Conservation (phyloP, 1,140 invertebrate species). For the Diprion similis region DNA sequence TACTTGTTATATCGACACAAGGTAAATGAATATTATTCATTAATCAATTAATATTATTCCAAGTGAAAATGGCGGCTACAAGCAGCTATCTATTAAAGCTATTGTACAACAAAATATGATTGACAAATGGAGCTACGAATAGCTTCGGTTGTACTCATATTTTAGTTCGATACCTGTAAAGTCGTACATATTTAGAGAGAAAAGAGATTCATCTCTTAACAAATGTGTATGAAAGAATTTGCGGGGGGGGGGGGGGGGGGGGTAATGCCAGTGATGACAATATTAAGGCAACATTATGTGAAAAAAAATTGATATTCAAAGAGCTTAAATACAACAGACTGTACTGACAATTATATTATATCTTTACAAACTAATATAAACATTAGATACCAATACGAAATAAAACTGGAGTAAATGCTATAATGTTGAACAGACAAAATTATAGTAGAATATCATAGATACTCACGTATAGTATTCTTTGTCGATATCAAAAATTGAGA, state of each 20-base stretch:
- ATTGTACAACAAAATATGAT: no score
- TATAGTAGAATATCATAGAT: constrained; percentile 40
- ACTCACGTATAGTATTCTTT: constrained; percentile 41
- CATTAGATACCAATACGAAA: constrained; percentile 35
- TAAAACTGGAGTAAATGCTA: constrained; percentile 32
- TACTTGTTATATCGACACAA: no score
- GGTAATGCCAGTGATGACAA: constrained; percentile 43
- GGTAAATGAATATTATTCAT: background rate
- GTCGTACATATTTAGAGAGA: background rate
- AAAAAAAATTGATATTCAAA: constrained; percentile 40
- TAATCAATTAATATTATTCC: background rate
- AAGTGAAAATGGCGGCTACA: background rate
- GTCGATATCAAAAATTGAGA: constrained; percentile 22
- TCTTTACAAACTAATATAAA: constrained; percentile 34
- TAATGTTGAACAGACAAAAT: constrained; percentile 41
- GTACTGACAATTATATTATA: constrained; percentile 47
- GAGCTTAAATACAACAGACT: constrained; percentile 50
- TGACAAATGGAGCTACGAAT: background rate
- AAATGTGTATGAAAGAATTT: background rate
- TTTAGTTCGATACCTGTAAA: background rate
- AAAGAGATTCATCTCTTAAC: background rate
- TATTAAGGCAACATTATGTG: constrained; percentile 38
- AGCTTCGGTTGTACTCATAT: background rate
- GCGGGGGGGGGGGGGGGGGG: background rate
- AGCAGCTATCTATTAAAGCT: background rate